Base-by-base conservation (phyloP, 2,797 vertebrate species). In the Carduelis carduelis region DNA sequence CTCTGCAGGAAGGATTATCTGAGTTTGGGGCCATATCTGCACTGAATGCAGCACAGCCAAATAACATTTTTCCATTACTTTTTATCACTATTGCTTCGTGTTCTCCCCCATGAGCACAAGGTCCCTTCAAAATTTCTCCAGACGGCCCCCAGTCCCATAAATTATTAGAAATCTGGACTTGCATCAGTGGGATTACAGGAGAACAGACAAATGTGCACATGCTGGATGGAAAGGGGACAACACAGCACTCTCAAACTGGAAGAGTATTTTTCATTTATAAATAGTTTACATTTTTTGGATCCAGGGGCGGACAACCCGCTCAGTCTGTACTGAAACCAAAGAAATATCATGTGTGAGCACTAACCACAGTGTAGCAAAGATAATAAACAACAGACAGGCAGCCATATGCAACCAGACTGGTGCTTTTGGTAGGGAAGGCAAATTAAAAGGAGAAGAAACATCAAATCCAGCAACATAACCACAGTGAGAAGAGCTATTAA, bases 281-380 rank as follows among this genome's bases (percentile, higher is more conserved):
- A 98, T 97, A 97, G 97, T 98, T 98, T 97, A 98, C 95, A 97
- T 97, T 97, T 96, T 97, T 97, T 97, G 96, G 94, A 97, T 96
- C 96, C 95, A 96, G 72, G 60, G 93, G 97, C 83, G 20, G 97
- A 97, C 96, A 98, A 98, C 96, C 94, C 95, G 76, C 95, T 93
- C 97, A 94, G 95, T 94, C 97, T 97, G 96, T 95, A 92, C 96
- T 90, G 93, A 97, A 98, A 98, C 97, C 97, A 95, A 97, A 98
- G 96, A 96, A 97, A 95, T 97, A 97, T 91, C 92, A 96, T 96
- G 91, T 89, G 94, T 96, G 96, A 97, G 97, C 87, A 88, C 83
- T 96, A 97, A 97, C 98, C 98, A 97, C 97, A 98, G 94, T n/a
- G 95, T 83, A 97, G 95, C 87, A 96, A 96, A 94, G 97, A 97